Base-by-base conservation (phyloP, 2,797 vertebrate species). In the Poeciliopsis turneri region DNA sequence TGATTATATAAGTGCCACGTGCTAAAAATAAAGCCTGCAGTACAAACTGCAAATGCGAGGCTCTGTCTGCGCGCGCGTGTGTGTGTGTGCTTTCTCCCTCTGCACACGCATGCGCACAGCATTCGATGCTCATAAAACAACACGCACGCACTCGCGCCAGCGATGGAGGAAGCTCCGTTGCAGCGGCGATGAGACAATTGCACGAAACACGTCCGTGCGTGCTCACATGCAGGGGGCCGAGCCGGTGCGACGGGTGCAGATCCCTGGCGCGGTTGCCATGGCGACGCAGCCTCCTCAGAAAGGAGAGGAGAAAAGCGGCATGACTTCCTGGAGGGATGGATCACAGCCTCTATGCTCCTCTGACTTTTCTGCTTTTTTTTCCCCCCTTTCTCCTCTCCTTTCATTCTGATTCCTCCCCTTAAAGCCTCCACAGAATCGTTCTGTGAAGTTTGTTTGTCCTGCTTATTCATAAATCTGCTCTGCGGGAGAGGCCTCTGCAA, bases 11-110 rank as follows among this genome's bases (percentile, higher is more conserved):
- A 97, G 94, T 81, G 92, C 95, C 92, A 90, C 81, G 64, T 88
- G 95, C 97, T 98, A 98, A 98, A 98, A 98, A 97, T 97, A 98
- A 95, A 96, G 96, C 95, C 95, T 90, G 92, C 95, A 96, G 95
- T 95, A 91, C 88, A 93, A 95, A 93, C 91, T 88, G 90, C 77
- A 84, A 84, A 82, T 91, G 87, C 79, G 88, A 84, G 79, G 82
- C 85, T 84, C 2, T 77, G 61, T 85, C 28, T 79, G 55, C 82
- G 68, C 45, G 51, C 36, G 49, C 45, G 53, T 82, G 57, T 82
- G 57, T 66, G 80, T 45, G 82, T 47, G 43, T n/a, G 25, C 53
- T 55, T 55, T 51, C 49, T 16, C 6, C 49, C 80, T 70, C 33
- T 64, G 13, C 82, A 86, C 87, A 88, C 77, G 72, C 91, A 90